Evolutionary conservation across 2,797 vertebrate genomes (phyloP).

Genomic region (Macrochelys suwanniensis): DNA sequence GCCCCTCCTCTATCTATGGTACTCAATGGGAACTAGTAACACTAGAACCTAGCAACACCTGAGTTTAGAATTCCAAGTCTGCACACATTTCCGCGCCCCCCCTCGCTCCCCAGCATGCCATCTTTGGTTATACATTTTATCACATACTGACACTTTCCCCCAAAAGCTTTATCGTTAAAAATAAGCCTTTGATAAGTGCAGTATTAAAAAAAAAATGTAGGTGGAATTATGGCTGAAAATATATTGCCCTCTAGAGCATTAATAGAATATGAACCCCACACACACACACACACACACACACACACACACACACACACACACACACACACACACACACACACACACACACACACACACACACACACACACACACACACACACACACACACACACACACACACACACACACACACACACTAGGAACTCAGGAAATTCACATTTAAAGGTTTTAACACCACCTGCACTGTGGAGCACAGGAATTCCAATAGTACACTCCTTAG

Average conservation of each 20-base stretch:
- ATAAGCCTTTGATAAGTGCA: not conserved
- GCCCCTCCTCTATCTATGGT: not conserved
- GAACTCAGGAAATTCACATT: not conserved
- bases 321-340: too few relatives aligned
- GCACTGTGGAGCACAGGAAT: not conserved
- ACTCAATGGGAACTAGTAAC: conserved; percentile 36
- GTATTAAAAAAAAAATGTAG: not conserved
- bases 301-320: too few relatives aligned
- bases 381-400: too few relatives aligned
- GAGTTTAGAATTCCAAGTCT: conserved; percentile 61
- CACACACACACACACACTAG: not conserved
- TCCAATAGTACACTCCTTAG: not conserved
- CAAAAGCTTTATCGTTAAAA: not conserved
- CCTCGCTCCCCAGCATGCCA: not conserved
- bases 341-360: too few relatives aligned
- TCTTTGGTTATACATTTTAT: conserved; percentile 54
- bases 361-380: too few relatives aligned
- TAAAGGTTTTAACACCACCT: not conserved
- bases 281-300: not conserved
- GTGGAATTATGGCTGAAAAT: not conserved
- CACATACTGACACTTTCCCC: not conserved
- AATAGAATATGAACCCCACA: not conserved
- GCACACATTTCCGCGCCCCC: not conserved
- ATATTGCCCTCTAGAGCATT: not conserved
- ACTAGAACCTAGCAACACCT: conserved; percentile 46